Evolutionary conservation across 2,797 vertebrate species (phyloP), one percentile per base, ranked within the genome.

Genomic region (Thunnus albacares): DNA sequence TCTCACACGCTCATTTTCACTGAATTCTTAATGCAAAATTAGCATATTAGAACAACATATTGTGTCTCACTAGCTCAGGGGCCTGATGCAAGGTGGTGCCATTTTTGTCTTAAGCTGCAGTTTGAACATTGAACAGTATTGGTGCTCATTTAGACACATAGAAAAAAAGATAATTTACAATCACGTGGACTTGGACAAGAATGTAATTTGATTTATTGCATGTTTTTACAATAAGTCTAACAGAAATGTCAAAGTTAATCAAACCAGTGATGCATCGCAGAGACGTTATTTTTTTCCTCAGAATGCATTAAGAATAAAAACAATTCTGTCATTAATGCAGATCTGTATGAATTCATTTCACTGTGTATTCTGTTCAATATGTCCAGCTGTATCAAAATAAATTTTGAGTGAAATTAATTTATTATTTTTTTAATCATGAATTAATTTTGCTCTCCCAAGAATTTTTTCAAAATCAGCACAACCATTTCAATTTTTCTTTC

Each of bases 21-120:
- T 91, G 93, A 93, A 93, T 94, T 68, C 67, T 83, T 93, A 92
- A 95, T 93, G 75, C 35, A 52, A 69, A 83, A 94, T 94, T 93
- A 79, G 90, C 93, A 95, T 93, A 92, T 90, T 89, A 89, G 80
- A 93, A 90, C 87, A 94, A 87, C 93, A 93, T 90, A 93, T 94
- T 93, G 94, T 94, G 84, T 91, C 84, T 80, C 84, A 87, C 75
- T 77, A 60, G 87, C 90, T 85, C 75, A 45, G 81, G 82, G 87
- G 89, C 84, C 66, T 60, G 45, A 83, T 80, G 74, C 71, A 86
- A 84, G 85, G 91, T 79, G 56, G 77, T 88, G 85, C 74, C 80
- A 75, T 91, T 89, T 93, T 53, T 81, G 64, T 92, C 87, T 86
- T 49, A 1, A 78, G 69, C 79, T 73, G 47, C 66, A 74, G 82